phyloP scores from a whole-genome alignment of 2,797 vertebrate genomes.

The Danio kyathit region DNA sequence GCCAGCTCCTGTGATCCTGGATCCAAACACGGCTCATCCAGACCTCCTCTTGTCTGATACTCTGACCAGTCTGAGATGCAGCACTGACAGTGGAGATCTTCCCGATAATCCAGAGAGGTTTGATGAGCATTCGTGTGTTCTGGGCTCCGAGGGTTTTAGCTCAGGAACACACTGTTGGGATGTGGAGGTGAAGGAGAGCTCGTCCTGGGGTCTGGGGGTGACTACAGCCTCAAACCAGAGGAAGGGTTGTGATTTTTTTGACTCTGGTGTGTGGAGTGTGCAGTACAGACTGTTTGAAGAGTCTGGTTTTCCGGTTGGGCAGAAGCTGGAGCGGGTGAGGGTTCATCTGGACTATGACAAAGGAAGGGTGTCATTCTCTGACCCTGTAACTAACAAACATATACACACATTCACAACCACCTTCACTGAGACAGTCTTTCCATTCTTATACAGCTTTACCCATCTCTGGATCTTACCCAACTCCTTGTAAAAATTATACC shows the following conservation, averaged over 20 bases:
- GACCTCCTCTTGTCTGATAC: background rate
- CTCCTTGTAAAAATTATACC: background rate
- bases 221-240: background rate
- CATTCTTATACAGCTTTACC: conserved; percentile 15
- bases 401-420: background rate
- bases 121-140: background rate
- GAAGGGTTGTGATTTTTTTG: conserved; percentile 19
- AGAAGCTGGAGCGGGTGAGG: conserved; percentile 1
- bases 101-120: conserved; percentile 23
- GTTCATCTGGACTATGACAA: background rate
- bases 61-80: background rate
- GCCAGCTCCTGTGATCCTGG: conserved; percentile 16
- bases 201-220: background rate
- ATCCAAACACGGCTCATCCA: background rate
- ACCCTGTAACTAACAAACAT: background rate
- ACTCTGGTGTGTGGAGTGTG: background rate
- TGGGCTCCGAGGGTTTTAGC: conserved; percentile 19
- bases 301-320: background rate
- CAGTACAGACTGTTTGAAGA: background rate
- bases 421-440: conserved; percentile 3
- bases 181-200: background rate
- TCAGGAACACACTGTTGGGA: conserved; percentile 27
- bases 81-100: background rate
- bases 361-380: background rate
- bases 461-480: background rate